A percentile compares a stretch with the other conserved stretches of the same genome.
These are phyloP conservation scores for Ornithorhynchus anatinus DNA, from an alignment of 2,113 vertebrate genomes.

Conservation along the genomic window DNA sequence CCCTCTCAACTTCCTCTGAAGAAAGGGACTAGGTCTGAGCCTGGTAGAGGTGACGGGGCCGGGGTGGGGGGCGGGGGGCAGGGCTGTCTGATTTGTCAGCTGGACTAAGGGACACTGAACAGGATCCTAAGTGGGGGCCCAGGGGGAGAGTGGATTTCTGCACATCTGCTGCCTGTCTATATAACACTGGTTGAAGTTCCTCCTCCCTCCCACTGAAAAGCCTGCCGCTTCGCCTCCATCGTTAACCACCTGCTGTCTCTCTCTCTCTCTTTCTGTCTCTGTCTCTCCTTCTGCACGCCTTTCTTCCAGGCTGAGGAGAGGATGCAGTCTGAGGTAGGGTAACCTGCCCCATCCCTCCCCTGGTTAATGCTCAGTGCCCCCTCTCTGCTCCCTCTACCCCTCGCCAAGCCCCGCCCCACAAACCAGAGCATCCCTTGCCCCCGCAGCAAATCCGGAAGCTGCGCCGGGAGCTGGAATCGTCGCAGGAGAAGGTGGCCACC, in stretches of 20 bases:
- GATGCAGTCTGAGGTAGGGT: slow-evolving; percentile 94
- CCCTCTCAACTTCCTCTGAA: too few species aligned
- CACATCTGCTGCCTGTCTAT: neutral
- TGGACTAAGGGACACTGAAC: neutral
- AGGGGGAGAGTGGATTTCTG: neutral
- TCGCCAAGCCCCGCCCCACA: neutral
- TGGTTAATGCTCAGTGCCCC: neutral
- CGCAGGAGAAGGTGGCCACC: slow-evolving; percentile 93
- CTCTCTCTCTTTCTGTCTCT: slow-evolving; percentile 71
- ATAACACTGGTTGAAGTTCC: neutral
- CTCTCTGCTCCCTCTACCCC: neutral
- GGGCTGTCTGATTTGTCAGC: neutral
- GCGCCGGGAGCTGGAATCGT: slow-evolving; percentile 91
- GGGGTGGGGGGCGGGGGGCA: neutral
- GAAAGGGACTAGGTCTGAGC: too few species aligned
- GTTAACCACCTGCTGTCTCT: slow-evolving; percentile 56
- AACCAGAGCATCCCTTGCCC: neutral
- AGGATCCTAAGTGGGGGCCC: neutral
- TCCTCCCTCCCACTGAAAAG: neutral
- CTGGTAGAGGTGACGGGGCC: neutral
- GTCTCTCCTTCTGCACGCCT: slow-evolving; percentile 67
- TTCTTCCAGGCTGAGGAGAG: slow-evolving; percentile 91
- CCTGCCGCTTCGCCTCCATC: slow-evolving; percentile 33
- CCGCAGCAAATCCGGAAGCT: slow-evolving; percentile 94
- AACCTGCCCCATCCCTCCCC: slow-evolving; percentile 28